Conservation (phyloP, 2,797 vertebrate species). For the Diceros bicornis region DNA sequence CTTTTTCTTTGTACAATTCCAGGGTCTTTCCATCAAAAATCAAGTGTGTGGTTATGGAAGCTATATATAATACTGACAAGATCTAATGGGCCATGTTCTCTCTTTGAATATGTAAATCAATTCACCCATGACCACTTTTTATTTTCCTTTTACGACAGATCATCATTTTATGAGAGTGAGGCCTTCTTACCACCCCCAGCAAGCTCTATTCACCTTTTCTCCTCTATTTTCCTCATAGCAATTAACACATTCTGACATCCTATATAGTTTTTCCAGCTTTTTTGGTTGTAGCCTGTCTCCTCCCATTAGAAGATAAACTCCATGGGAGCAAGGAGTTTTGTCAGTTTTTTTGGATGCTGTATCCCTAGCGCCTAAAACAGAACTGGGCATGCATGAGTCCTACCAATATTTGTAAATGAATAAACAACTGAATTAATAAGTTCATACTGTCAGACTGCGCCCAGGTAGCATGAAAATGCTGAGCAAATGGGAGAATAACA, state of each 20-base stretch:
- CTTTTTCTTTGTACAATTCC: slow-evolving; percentile 15
- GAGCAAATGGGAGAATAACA: neutral
- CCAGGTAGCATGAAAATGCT: neutral
- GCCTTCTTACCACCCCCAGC: neutral
- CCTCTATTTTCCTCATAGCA: slow-evolving; percentile 12
- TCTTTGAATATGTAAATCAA: neutral
- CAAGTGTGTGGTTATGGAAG: neutral
- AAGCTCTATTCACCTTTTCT: neutral
- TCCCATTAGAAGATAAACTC: neutral
- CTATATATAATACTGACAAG: neutral
- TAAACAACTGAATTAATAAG: neutral
- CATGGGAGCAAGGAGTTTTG: neutral
- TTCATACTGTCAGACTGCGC: neutral
- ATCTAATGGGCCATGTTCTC: neutral
- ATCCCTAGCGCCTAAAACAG: neutral
- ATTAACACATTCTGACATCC: neutral
- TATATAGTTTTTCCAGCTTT: neutral
- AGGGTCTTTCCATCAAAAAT: slow-evolving; percentile 49
- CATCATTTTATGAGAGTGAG: neutral
- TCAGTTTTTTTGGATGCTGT: neutral
- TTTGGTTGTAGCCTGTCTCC: neutral
- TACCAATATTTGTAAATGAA: neutral
- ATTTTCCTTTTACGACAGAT: neutral
- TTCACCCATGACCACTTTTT: neutral
- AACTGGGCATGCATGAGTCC: neutral